phyloP scores from a whole-genome alignment of 2,888 invertebrate species.

The Quadroppia sp. region DNA sequence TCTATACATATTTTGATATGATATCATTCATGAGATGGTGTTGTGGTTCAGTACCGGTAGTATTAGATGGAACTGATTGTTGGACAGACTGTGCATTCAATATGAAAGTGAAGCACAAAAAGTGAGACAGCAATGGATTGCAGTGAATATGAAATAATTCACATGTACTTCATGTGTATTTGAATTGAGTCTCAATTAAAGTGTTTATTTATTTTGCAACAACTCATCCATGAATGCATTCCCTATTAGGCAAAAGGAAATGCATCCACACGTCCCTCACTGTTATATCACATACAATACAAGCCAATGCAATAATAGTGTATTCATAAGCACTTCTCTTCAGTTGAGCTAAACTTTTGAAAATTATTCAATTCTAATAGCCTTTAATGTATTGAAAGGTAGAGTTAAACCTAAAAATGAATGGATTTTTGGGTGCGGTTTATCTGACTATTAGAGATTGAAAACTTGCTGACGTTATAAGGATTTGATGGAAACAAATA shows the following conservation, averaged over 20 bases:
- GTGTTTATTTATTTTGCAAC: conserved; percentile 35
- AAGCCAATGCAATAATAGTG: conserved; percentile 7
- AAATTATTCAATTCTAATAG: conserved; percentile 10
- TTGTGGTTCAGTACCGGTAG: no score
- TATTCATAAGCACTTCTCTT: conserved; percentile 27
- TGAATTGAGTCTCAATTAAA: conserved; percentile 26
- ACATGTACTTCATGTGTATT: no score
- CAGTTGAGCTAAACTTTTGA: conserved; percentile 8
- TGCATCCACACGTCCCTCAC: conserved; percentile 24
- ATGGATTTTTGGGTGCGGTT: conserved; percentile 34
- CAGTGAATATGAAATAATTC: no score
- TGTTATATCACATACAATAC: conserved; percentile 22
- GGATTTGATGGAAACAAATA: neutral
- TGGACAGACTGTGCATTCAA: no score
- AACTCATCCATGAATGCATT: conserved; percentile 34
- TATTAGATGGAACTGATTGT: no score
- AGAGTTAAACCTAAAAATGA: conserved; percentile 17
- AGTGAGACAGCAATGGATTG: neutral
- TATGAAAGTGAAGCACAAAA: no score
- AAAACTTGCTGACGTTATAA: neutral
- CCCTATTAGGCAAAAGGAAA: conserved; percentile 37
- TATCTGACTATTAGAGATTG: neutral
- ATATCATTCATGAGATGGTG: neutral
- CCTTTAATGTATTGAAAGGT: neutral
- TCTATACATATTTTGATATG: neutral